Base-by-base conservation (phyloP, 1,140 invertebrate genomes). In the Scaptodrosophila lebanonensis region DNA sequence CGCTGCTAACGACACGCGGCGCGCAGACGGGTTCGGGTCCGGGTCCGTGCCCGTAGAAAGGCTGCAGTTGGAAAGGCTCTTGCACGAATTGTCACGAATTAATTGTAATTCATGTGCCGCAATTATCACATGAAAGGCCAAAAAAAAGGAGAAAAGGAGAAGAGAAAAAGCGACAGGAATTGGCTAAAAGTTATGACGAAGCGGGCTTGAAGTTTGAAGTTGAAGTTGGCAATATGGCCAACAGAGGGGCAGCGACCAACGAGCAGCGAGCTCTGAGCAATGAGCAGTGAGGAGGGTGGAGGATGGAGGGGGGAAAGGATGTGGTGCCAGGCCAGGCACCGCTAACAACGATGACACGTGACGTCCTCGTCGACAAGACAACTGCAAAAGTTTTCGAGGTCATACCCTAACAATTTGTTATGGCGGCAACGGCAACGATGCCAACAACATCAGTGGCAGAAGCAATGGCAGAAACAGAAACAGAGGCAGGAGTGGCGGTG, bases 101-200 rank as follows among this genome's bases (percentile, higher is more conserved):
- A 79, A 79, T 79, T 79, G 75, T 79, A 75, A 79, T 79, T 82
- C 75, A 82, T 79, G 70, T 69, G 70, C 73, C 73, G 75, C 75
- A 79, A 79, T 79, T 79, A 79, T 79, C 75, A 82, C 75, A 79
- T 73, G 66, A 69, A 68, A 65, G 40, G 44, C 58, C 27, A 36
- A 44, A 44, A 44, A n/a, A n/a, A n/a, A n/a, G n/a, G n/a, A n/a
- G n/a, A n/a, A n/a, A n/a, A n/a, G n/a, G n/a, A n/a, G n/a, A n/a
- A n/a, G n/a, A n/a, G n/a, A n/a, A n/a, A 15, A 25, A 50, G 49
- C 51, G 29, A 30, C 38, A 43, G 40, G 25, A 53, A 25, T 53
- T 51, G 25, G 17, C 57, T 47, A 43, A 16, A 39, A 25, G 17
- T 44, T 57, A 49, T 56, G 52, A 47, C 52, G 8, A 56, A 42